Percentiles rank a stretch among this genome's conserved stretches.
Evolutionary conservation across 2,888 invertebrate species (phyloP).

Genomic region (Cataglyphis rosenhaueri): DNA sequence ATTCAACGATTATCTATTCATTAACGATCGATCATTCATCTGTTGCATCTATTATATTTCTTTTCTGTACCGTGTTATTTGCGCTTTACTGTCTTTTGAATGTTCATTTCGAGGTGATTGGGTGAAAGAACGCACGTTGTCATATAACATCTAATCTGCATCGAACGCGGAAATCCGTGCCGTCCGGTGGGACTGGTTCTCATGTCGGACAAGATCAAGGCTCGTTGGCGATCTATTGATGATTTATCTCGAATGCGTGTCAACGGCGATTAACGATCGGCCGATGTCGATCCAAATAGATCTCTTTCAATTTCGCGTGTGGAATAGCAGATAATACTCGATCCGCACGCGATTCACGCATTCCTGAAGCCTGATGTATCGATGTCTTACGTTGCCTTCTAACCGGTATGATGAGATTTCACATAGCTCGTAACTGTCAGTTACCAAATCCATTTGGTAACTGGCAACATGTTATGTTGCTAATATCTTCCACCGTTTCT

Average conservation of each 20-base stretch:
- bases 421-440: constrained; percentile 31
- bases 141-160: constrained; percentile 44
- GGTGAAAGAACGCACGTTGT: constrained; percentile 60
- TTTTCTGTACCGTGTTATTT: constrained; percentile 44
- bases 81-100: constrained; percentile 45
- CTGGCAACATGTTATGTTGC: constrained; percentile 4
- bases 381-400: constrained; percentile 16
- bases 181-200: constrained; percentile 65
- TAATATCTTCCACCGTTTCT: constrained; percentile 12
- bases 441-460: constrained; percentile 16
- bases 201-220: constrained; percentile 69
- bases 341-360: constrained; percentile 51
- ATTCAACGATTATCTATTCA: not conserved
- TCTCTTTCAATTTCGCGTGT: constrained; percentile 6
- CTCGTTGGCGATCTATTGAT: constrained; percentile 47
- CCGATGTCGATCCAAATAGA: constrained; percentile 9
- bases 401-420: constrained; percentile 38
- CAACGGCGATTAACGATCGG: constrained; percentile 32
- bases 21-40: constrained; percentile 11
- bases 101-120: constrained; percentile 41
- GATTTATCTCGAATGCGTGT: constrained; percentile 53
- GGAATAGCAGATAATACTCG: constrained; percentile 26
- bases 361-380: constrained; percentile 38
- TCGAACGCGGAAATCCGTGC: constrained; percentile 47
- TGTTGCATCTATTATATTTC: constrained; percentile 41